phyloP scores from a whole-genome alignment of 1,140 invertebrate genomes.

The Probaryconus sp. region DNA sequence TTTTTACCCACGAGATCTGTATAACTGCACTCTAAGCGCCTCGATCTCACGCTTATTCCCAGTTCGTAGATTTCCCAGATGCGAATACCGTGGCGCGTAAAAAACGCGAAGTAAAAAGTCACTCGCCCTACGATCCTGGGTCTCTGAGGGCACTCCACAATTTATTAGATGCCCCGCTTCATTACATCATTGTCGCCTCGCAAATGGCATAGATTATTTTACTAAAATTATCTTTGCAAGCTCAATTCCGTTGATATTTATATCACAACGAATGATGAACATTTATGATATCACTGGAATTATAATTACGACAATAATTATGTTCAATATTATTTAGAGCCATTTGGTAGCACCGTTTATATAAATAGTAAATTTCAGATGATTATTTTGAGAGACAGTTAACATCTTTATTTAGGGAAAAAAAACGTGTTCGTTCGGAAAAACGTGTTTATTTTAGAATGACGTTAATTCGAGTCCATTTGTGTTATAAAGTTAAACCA shows the following conservation, averaged over 20 bases:
- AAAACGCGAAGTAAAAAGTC: constrained; percentile 39
- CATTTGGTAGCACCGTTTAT: no score
- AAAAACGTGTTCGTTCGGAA: no score
- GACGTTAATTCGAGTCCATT: no score
- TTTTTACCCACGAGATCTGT: constrained; percentile 49
- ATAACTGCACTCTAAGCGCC: constrained; percentile 46
- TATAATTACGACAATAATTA: no score
- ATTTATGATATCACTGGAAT: no score
- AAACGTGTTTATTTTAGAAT: no score
- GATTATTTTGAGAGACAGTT: no score
- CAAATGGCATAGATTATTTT: constrained; percentile 51
- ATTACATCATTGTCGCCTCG: constrained; percentile 52
- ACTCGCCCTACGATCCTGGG: constrained; percentile 4
- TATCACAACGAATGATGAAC: constrained; percentile 24
- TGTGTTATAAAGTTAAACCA: constrained; percentile 20
- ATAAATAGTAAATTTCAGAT: no score
- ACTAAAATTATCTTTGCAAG: constrained; percentile 26
- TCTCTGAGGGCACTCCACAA: constrained; percentile 44
- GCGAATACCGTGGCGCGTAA: constrained; percentile 20
- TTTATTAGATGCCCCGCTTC: constrained; percentile 44
- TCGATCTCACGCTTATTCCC: constrained; percentile 55
- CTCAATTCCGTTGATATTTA: constrained; percentile 15
- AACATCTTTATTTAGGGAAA: no score
- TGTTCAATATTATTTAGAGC: no score
- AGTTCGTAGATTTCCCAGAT: constrained; percentile 45